These are phyloP conservation scores for Tricholauxania praeusta DNA, from an alignment of 2,888 invertebrate species.

Conservation along the genomic window DNA sequence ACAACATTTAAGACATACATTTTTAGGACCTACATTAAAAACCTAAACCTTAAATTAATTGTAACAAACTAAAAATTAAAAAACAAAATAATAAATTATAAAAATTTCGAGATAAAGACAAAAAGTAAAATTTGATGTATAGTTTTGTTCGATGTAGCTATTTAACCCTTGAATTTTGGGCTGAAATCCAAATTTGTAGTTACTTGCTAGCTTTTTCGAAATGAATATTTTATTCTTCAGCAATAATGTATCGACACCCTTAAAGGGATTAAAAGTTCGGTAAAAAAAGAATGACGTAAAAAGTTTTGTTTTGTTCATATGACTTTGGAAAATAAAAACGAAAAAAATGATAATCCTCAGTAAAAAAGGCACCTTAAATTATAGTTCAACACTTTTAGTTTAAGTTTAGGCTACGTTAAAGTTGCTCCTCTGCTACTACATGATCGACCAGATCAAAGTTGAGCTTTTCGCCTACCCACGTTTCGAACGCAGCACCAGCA, in stretches of 20 bases:
- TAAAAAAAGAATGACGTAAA: too few species aligned
- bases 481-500: conserved; percentile 84
- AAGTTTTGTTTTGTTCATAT: neutral
- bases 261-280: too few species aligned
- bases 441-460: neutral
- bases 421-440: neutral
- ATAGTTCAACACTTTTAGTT: neutral
- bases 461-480: conserved; percentile 72
- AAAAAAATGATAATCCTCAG: conserved; percentile 19
- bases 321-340: conserved; percentile 18
- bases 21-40: conserved; percentile 26
- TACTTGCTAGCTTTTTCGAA: too few species aligned
- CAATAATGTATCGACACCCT: too few species aligned
- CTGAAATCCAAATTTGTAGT: too few species aligned
- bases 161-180: too few species aligned
- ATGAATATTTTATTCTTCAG: too few species aligned
- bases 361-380: neutral
- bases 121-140: neutral
- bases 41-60: conserved; percentile 58
- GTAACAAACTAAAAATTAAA: conserved; percentile 30
- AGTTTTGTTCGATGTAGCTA: conserved; percentile 7
- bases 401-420: conserved; percentile 12
- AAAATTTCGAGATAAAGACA: conserved; percentile 34
- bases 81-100: conserved; percentile 25
- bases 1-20: conserved; percentile 15